Conservation (phyloP, 1,140 invertebrate species). For the Lordiphosa stackelbergi region DNA sequence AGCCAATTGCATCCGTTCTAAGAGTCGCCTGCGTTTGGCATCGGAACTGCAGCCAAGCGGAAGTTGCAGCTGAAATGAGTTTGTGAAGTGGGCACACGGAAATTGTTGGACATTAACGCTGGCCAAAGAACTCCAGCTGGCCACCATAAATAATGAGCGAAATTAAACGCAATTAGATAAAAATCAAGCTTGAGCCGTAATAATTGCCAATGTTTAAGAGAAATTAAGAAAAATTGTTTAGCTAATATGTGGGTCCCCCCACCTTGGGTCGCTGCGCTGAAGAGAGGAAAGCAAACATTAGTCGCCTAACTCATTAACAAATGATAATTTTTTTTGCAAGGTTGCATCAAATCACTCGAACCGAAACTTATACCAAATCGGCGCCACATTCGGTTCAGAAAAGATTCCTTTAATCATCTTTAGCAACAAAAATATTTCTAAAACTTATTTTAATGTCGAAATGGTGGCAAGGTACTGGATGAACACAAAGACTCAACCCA, state of each 20-base stretch:
- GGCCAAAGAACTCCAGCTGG: conserved; percentile 15
- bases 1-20: conserved; percentile 62
- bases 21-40: conserved; percentile 52
- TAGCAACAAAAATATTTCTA: no score
- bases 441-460: no score
- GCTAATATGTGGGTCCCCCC: conserved; percentile 19
- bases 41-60: conserved; percentile 57
- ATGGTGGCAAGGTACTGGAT: no score
- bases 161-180: conserved; percentile 67
- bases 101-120: conserved; percentile 34
- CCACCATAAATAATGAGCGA: conserved; percentile 66
- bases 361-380: no score
- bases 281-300: no score
- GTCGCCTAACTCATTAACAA: no score
- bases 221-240: conserved; percentile 44
- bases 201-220: conserved; percentile 49
- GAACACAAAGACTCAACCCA: no score
- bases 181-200: conserved; percentile 62
- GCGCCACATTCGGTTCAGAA: no score
- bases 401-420: no score
- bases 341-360: no score
- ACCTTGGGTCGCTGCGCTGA: no score
- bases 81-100: conserved; percentile 36
- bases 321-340: no score
- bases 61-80: conserved; percentile 55